These are phyloP conservation scores for Pentalonia nigronervosa DNA, from an alignment of 1,140 invertebrate genomes.

Conservation along the genomic window DNA sequence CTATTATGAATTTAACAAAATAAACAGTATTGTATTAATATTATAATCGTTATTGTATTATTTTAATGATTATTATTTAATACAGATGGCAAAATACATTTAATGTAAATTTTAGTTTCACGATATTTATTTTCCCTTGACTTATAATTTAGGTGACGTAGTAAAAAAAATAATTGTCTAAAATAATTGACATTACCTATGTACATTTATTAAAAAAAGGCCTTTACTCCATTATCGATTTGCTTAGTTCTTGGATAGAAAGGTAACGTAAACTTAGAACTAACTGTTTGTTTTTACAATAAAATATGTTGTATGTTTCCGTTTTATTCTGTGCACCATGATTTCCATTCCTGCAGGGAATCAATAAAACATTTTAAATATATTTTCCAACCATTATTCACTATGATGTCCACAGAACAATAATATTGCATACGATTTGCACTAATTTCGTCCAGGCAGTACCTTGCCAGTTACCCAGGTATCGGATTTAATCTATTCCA, in stretches of 20 bases:
- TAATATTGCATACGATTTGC: background rate
- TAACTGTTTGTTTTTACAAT: background rate
- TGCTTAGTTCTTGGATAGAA: background rate
- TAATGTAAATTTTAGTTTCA: background rate
- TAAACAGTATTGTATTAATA: too few species aligned
- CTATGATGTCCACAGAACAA: background rate
- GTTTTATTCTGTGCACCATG: background rate
- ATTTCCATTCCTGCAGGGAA: background rate
- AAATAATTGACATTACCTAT: background rate
- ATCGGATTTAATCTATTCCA: slow-evolving; percentile 13
- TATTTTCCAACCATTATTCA: background rate
- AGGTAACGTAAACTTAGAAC: background rate
- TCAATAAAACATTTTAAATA: background rate
- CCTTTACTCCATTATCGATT: background rate
- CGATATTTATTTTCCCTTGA: too few species aligned
- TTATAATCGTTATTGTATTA: too few species aligned
- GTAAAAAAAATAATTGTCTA: background rate
- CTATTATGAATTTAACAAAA: background rate
- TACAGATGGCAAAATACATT: background rate
- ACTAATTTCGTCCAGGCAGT: background rate
- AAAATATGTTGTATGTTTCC: background rate
- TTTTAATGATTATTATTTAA: background rate
- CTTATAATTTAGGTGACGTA: background rate
- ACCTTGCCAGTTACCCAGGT: background rate
- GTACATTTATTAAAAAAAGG: background rate